These are phyloP conservation scores for Eupsittula cactorum DNA, from an alignment of 2,113 vertebrate genomes.

Conservation along the genomic window DNA sequence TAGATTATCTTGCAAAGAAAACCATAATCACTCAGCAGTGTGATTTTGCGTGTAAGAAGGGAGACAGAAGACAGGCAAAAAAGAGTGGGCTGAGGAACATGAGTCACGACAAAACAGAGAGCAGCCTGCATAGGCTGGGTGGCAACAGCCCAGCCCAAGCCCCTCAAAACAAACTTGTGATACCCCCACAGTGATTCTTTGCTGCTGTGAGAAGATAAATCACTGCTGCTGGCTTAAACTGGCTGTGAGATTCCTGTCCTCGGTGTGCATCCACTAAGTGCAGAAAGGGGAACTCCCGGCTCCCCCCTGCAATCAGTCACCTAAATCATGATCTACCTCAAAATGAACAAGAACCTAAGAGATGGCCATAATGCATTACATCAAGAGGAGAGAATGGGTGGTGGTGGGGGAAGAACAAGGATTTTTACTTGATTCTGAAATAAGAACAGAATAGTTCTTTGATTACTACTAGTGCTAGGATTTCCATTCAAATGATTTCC, in stretches of 20 bases:
- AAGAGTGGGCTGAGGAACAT: accelerated
- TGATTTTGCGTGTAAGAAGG: neutral
- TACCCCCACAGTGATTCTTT: neutral
- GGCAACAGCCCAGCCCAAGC: neutral
- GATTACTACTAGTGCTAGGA: neutral
- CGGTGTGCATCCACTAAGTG: accelerated
- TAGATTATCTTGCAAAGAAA: neutral
- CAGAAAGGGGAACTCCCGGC: neutral
- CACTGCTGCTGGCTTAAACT: neutral
- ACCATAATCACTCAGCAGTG: neutral
- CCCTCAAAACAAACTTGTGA: neutral
- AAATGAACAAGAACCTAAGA: neutral
- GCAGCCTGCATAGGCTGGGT: neutral
- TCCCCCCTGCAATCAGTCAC: neutral
- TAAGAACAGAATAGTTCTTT: constrained; percentile 11
- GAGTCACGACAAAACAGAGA: neutral
- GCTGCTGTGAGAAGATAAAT: neutral
- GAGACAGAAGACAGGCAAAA: neutral
- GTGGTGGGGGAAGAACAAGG: neutral
- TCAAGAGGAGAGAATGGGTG: neutral
- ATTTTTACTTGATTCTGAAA: neutral
- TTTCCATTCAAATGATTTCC: neutral
- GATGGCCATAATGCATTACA: neutral
- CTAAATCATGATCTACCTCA: neutral
- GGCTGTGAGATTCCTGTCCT: neutral